Conservation (phyloP, 2,888 invertebrate species). For the Leptopilina syphax region DNA sequence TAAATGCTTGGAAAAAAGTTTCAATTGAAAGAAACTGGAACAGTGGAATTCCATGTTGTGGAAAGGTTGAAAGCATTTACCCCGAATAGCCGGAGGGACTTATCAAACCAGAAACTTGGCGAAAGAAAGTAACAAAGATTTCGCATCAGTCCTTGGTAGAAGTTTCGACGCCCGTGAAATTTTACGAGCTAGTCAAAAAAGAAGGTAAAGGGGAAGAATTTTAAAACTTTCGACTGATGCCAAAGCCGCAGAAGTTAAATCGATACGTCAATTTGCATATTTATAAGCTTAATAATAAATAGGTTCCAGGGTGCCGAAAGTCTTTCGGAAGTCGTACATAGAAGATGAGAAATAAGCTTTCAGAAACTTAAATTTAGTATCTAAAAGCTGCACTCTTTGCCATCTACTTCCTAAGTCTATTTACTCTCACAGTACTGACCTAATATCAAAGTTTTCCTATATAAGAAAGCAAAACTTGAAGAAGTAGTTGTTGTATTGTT, state of each 20-base stretch:
- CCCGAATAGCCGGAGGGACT: conserved; percentile 34
- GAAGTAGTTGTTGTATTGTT: background rate
- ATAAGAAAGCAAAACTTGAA: background rate
- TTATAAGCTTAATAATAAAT: conserved; percentile 64
- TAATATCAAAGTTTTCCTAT: conserved; percentile 17
- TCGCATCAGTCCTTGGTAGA: conserved; percentile 45
- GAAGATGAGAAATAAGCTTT: conserved; percentile 21
- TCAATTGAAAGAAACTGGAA: conserved; percentile 22
- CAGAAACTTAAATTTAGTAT: conserved; percentile 6
- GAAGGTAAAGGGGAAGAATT: conserved; percentile 47
- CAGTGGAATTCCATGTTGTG: conserved; percentile 28
- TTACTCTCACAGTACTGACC: conserved; percentile 29
- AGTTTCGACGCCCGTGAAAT: conserved; percentile 59
- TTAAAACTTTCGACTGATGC: conserved; percentile 48
- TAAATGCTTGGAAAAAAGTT: background rate
- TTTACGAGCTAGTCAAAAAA: conserved; percentile 55
- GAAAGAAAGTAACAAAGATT: conserved; percentile 35
- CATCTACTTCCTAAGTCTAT: conserved; percentile 1
- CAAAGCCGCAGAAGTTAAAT: conserved; percentile 45
- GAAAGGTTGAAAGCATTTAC: conserved; percentile 36
- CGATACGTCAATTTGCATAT: conserved; percentile 62
- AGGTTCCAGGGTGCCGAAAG: conserved; percentile 42
- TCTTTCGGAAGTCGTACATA: conserved; percentile 31
- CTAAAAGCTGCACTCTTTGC: background rate
- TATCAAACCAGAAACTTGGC: conserved; percentile 34